Percentiles rank a stretch among this genome's conserved stretches.
Evolutionary conservation across 2,113 vertebrate genomes (phyloP).

Genomic region (Galemys pyrenaicus): DNA sequence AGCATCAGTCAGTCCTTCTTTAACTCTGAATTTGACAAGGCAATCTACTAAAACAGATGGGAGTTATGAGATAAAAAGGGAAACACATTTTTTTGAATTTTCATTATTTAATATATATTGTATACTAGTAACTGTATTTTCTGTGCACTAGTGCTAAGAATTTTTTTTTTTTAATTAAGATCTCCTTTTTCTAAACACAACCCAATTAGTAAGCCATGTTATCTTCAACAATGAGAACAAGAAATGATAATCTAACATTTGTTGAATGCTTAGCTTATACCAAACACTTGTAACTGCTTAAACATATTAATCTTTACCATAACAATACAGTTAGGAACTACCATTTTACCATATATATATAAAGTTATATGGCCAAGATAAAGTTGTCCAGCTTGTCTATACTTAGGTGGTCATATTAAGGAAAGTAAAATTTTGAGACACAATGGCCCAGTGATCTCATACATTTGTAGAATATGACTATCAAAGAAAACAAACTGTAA

Average conservation of each 20-base stretch:
- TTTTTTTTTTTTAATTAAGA: neutral
- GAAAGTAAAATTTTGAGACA: neutral
- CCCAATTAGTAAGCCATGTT: neutral
- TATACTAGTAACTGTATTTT: neutral
- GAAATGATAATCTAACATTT: neutral
- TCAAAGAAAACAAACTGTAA: too few species aligned
- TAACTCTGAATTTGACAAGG: neutral
- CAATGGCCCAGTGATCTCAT: too few species aligned
- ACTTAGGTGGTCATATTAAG: too few species aligned
- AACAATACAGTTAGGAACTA: neutral
- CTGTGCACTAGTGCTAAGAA: neutral
- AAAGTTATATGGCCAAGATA: neutral
- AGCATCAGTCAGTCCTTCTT: neutral
- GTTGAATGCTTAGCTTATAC: neutral
- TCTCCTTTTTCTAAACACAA: neutral
- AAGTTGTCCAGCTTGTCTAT: neutral
- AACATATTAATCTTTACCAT: neutral
- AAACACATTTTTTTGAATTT: neutral
- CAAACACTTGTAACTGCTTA: neutral
- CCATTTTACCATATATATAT: neutral
- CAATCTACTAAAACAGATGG: neutral
- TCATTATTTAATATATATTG: neutral
- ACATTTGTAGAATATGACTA: too few species aligned
- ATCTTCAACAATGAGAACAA: neutral
- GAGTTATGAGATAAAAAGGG: neutral